Percentiles rank a stretch among this genome's conserved stretches.
phyloP scores from a whole-genome alignment of 30 jellyfish, hydroid and myxozoan genomes.

The Chironex yamaguchii region DNA sequence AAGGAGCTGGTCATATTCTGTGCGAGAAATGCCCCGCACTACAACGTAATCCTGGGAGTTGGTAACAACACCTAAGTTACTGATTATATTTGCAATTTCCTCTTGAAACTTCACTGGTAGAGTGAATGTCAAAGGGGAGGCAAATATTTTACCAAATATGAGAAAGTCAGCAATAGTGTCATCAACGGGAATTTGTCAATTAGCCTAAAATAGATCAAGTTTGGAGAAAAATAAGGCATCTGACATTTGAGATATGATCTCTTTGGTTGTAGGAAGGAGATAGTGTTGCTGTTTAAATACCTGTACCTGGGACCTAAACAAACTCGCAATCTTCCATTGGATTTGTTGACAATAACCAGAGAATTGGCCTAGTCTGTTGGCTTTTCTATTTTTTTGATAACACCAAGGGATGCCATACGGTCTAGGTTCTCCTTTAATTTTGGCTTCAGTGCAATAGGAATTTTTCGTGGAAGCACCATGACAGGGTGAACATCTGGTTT shows the following conservation, averaged over 20 bases:
- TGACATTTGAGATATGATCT: conserved; percentile 54
- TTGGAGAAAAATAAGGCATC: conserved; percentile 51
- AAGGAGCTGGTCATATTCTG: no score
- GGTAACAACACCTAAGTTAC: no score
- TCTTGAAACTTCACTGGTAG: conserved; percentile 50
- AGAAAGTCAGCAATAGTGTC: conserved; percentile 38
- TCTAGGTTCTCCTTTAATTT: conserved; percentile 55
- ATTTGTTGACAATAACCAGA: conserved; percentile 58
- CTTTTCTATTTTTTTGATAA: conserved; percentile 59
- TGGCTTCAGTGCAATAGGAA: conserved; percentile 45
- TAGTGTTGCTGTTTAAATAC: conserved; percentile 23
- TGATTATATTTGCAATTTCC: no score
- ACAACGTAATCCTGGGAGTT: no score
- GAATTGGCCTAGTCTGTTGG: conserved; percentile 87
- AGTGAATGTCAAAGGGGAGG: conserved; percentile 44
- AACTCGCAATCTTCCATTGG: conserved; percentile 64
- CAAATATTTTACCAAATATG: conserved; percentile 36
- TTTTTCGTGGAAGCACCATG: conserved; percentile 28
- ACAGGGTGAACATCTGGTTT: conserved; percentile 52
- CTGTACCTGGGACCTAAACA: conserved; percentile 38
- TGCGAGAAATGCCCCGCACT: no score
- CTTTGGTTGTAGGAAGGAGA: conserved; percentile 43
- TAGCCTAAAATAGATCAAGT: conserved; percentile 28
- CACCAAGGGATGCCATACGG: conserved; percentile 64
- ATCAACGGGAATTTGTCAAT: conserved; percentile 55